A percentile compares a stretch with the other conserved stretches of the same genome.
These are phyloP conservation scores for Mobula birostris DNA, from an alignment of 2,113 vertebrate species.

Conservation along the genomic window DNA sequence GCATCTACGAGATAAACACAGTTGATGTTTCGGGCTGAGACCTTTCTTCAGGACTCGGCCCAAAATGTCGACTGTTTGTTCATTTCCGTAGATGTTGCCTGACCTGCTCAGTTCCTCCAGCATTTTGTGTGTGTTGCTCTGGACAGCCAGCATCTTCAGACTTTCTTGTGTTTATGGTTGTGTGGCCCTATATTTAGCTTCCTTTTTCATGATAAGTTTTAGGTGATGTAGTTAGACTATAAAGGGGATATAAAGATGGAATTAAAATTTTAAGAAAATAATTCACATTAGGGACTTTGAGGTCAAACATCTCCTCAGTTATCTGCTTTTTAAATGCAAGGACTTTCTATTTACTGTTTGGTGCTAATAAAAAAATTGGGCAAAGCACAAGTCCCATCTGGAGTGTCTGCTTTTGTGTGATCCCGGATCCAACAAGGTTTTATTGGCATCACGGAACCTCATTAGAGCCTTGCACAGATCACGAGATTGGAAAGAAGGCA, in stretches of 20 bases:
- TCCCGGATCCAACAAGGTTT: not conserved
- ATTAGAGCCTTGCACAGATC: not conserved
- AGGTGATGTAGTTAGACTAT: not conserved
- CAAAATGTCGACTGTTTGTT: too few species aligned
- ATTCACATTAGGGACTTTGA: not conserved
- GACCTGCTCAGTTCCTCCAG: too few species aligned
- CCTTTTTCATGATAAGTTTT: not conserved
- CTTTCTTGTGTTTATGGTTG: too few species aligned
- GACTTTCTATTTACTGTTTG: not conserved
- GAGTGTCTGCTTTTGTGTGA: slow-evolving; percentile 8
- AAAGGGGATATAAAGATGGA: not conserved
- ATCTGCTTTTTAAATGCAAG: not conserved
- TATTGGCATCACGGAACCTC: not conserved
- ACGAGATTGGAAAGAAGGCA: not conserved
- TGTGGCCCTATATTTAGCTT: not conserved
- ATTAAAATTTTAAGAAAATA: not conserved
- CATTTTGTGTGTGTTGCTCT: too few species aligned
- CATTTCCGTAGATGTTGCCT: too few species aligned
- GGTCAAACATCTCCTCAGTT: not conserved
- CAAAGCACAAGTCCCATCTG: not conserved
- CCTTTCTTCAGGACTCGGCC: too few species aligned
- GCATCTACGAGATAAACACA: too few species aligned
- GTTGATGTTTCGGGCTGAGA: too few species aligned
- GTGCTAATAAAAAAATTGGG: not conserved
- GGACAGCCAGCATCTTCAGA: too few species aligned